Conservation (phyloP, 1,140 invertebrate species). For the Euglossa dilemma region DNA sequence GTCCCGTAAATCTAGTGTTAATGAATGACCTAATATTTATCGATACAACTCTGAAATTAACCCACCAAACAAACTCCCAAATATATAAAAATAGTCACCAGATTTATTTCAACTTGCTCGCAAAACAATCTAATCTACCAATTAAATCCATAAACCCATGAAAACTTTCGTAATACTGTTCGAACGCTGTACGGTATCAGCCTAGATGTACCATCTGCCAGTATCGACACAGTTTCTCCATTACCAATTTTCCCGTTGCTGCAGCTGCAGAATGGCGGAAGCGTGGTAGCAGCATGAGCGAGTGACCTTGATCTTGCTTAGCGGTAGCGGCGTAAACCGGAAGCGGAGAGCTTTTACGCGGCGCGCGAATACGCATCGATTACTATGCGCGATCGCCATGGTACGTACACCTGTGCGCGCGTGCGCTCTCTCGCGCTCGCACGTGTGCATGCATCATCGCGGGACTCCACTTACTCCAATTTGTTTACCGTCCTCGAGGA, state of each 20-base stretch:
- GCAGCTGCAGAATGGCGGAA: background rate
- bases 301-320: background rate
- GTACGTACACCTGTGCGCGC: background rate
- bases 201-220: too few species aligned
- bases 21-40: too few species aligned
- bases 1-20: too few species aligned
- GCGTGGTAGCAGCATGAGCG: background rate
- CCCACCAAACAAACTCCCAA: too few species aligned
- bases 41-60: too few species aligned
- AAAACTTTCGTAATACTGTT: too few species aligned
- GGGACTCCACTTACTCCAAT: slow-evolving; percentile 64
- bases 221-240: too few species aligned
- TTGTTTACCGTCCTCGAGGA: slow-evolving; percentile 62
- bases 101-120: too few species aligned
- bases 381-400: background rate
- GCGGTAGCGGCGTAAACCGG: background rate
- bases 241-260: background rate
- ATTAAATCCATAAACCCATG: too few species aligned
- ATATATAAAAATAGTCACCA: too few species aligned
- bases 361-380: background rate
- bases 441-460: slow-evolving; percentile 50
- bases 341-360: background rate
- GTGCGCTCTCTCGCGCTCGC: background rate
- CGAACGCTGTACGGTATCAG: too few species aligned
- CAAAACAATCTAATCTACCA: too few species aligned